A percentile compares a stretch with the other conserved stretches of the same genome.
Conservation (phyloP, 2,113 vertebrate genomes). For the Bubo bubo region DNA sequence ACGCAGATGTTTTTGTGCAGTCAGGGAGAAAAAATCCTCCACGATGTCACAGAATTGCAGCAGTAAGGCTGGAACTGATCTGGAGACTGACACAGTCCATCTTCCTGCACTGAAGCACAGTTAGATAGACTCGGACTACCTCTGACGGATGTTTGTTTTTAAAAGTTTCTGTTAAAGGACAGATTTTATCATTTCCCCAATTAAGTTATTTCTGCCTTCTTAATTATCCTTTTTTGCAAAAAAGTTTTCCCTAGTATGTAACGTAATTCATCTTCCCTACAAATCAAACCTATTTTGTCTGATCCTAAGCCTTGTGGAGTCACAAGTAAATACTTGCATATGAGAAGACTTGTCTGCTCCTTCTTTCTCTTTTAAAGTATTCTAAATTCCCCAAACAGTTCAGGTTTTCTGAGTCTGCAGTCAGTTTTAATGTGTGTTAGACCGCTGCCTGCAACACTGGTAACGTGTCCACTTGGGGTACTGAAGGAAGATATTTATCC, state of each 20-base stretch:
- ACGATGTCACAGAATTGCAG: neutral
- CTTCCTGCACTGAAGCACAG: neutral
- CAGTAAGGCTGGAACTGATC: neutral
- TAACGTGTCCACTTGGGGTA: neutral
- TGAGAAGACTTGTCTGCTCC: neutral
- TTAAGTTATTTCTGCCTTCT: neutral
- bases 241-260: neutral
- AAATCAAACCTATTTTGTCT: neutral
- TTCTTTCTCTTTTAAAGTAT: neutral
- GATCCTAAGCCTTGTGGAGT: neutral
- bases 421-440: neutral
- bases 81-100: neutral
- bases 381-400: neutral
- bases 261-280: neutral
- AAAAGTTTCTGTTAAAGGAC: neutral
- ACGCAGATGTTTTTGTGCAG: neutral
- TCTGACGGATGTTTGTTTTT: neutral
- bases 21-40: neutral
- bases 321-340: neutral
- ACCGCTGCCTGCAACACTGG: neutral
- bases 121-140: neutral
- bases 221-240: neutral
- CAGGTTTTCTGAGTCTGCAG: neutral
- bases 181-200: neutral
- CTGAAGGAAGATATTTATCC: neutral